Base-by-base conservation (phyloP, 2,888 invertebrate species). In the Plemyria rubiginata region DNA sequence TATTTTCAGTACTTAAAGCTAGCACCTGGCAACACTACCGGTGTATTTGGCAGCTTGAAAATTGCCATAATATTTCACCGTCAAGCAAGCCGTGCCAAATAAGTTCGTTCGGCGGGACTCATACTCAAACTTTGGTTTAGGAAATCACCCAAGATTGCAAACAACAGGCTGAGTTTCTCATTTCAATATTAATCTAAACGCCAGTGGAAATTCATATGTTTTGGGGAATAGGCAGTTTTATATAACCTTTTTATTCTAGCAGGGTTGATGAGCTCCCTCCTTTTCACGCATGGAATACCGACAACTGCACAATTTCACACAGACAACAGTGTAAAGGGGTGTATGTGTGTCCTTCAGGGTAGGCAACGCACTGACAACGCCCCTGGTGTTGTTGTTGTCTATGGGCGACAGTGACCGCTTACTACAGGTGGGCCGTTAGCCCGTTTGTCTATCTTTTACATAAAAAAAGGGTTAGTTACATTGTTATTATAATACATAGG, bases 61-160 rank as follows among this genome's bases (percentile, higher is more conserved):
- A 89, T 88, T 87, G 85, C 86, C 84, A 73, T 87, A 86, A 89
- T 90, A 88, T 88, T 89, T 90, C 86, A 87, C 75, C 84, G 86
- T 85, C 87, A 84, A 79, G 76, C 80, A 81, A 78, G 74, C 75
- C 72, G 79, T 76, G 76, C 79, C 78, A 82, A 85, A 88, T 86
- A 86, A 88, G 84, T 88, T 88, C 80, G 82, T 84, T 82, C 77
- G 43, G 43, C 12, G 3, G 79, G 77, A 75, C 70, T 77, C 77
- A 83, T 79, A 82, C 79, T 81, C 78, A 74, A 81, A 84, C 74
- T 84, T 82, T 77, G 77, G 74, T 73, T 70, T 76, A 77, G 76
- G 74, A 74, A 83, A 85, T 84, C 81, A 80, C 77, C 82, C 82
- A 80, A 75, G 71, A 73, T 70, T 73, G 78, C 76, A 79, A 80